A percentile compares a stretch with the other conserved stretches of the same genome.
These are phyloP conservation scores for Asteroscopus sphinx DNA, from an alignment of 2,888 invertebrate genomes.

Conservation along the genomic window DNA sequence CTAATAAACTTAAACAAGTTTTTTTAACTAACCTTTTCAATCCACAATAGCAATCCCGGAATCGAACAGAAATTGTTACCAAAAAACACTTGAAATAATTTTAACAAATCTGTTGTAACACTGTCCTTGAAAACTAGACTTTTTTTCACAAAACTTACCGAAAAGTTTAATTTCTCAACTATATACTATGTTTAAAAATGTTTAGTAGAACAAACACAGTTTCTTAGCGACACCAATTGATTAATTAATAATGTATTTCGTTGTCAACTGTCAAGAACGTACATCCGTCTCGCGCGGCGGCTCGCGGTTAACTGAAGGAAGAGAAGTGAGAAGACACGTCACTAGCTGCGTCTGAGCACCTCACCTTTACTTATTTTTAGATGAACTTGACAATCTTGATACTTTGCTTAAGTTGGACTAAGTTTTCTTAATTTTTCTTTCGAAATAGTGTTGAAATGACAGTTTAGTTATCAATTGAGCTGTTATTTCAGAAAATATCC, in stretches of 20 bases:
- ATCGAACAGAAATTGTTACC: conserved; percentile 71
- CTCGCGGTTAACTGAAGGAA: conserved; percentile 83
- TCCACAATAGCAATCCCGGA: conserved; percentile 76
- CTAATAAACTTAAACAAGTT: conserved; percentile 27
- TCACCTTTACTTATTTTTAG: conserved; percentile 83
- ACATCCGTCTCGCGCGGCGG: conserved; percentile 69
- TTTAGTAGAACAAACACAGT: conserved; percentile 59
- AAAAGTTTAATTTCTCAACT: conserved; percentile 46
- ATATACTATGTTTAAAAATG: conserved; percentile 32
- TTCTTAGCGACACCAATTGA: conserved; percentile 74
- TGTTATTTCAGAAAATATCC: too few species aligned
- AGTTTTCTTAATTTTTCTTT: neutral
- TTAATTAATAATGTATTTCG: conserved; percentile 56
- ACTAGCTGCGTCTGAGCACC: conserved; percentile 84
- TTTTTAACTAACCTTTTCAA: conserved; percentile 64
- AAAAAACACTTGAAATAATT: conserved; percentile 65
- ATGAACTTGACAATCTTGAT: conserved; percentile 69
- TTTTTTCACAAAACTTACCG: conserved; percentile 62
- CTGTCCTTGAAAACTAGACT: conserved; percentile 75
- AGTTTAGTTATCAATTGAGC: too few species aligned
- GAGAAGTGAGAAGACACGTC: conserved; percentile 85
- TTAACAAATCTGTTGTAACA: conserved; percentile 75
- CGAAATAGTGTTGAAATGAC: too few species aligned
- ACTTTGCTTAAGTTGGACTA: conserved; percentile 53
- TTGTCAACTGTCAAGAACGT: conserved; percentile 40